Evolutionary conservation across 2,888 invertebrate species (phyloP).

Genomic region (Odontothrips loti): DNA sequence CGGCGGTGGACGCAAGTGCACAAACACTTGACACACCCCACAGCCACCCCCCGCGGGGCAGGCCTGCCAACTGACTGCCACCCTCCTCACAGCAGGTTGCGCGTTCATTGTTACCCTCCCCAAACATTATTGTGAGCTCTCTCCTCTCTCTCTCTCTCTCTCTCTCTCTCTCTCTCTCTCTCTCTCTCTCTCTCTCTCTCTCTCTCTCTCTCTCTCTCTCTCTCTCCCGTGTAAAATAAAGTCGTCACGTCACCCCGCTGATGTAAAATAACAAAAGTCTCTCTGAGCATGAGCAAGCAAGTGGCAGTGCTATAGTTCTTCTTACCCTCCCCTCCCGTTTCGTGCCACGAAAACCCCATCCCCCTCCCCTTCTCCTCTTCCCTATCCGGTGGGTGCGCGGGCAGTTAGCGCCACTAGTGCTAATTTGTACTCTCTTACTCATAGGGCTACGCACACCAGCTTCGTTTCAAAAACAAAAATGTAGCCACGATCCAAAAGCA

Average conservation of each 20-base stretch:
- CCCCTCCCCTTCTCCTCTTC: neutral
- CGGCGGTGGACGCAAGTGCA: neutral
- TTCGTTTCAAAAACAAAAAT: no score
- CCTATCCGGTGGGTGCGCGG: neutral
- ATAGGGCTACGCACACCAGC: no score
- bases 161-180: neutral
- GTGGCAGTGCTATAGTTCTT: no score
- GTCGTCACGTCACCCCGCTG: conserved; percentile 1
- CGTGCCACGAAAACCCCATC: no score
- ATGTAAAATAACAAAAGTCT: conserved; percentile 21
- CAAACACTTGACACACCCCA: neutral
- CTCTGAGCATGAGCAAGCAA: neutral
- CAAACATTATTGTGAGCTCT: neutral
- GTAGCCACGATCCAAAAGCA: no score
- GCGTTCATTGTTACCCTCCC: neutral
- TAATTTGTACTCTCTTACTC: neutral
- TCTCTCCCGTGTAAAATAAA: neutral
- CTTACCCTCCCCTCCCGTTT: neutral
- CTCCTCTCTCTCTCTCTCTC: conserved; percentile 11
- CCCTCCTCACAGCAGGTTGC: neutral
- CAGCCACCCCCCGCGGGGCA: neutral
- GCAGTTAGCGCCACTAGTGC: conserved; percentile 1
- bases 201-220: neutral
- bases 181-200: conserved; percentile 11
- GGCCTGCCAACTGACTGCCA: no score